Percentiles rank a stretch among this genome's conserved stretches.
These are phyloP conservation scores for Hedychridium roseum DNA, from an alignment of 2,888 invertebrate genomes.

Conservation along the genomic window DNA sequence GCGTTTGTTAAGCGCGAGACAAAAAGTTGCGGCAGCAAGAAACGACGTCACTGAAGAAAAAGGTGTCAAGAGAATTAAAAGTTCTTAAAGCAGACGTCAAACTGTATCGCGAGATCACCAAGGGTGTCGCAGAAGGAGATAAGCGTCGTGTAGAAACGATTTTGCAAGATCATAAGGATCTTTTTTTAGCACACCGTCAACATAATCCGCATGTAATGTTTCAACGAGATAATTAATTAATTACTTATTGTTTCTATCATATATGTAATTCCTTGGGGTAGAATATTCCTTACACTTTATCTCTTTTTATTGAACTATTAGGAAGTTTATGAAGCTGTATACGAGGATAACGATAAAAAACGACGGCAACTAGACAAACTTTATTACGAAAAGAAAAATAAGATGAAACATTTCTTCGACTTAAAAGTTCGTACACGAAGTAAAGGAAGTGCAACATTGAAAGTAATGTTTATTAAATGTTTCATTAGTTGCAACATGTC, in stretches of 20 bases:
- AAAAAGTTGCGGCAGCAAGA: constrained; percentile 71
- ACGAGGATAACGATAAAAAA: constrained; percentile 71
- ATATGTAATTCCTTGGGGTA: too few relatives aligned
- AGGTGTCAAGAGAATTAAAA: constrained; percentile 69
- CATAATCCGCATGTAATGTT: constrained; percentile 57
- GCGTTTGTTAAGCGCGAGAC: constrained; percentile 66
- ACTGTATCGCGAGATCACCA: constrained; percentile 67
- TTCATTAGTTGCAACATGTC: constrained; percentile 42
- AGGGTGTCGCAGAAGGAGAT: constrained; percentile 70
- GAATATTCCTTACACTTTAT: too few relatives aligned
- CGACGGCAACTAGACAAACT: constrained; percentile 72
- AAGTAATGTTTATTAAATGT: background rate
- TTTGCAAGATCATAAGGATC: constrained; percentile 68
- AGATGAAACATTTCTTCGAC: constrained; percentile 68
- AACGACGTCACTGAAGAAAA: constrained; percentile 63
- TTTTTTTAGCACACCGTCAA: constrained; percentile 69
- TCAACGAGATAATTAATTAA: constrained; percentile 14
- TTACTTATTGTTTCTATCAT: too few relatives aligned
- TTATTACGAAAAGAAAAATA: constrained; percentile 69
- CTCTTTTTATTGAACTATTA: constrained; percentile 57
- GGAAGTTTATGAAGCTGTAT: constrained; percentile 70
- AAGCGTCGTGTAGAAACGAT: constrained; percentile 69
- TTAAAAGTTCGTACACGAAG: constrained; percentile 65
- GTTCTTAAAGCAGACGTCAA: constrained; percentile 69
- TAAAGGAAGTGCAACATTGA: background rate